Conservation (phyloP, 2,797 vertebrate genomes). For the Scomberomorus guttatus region DNA sequence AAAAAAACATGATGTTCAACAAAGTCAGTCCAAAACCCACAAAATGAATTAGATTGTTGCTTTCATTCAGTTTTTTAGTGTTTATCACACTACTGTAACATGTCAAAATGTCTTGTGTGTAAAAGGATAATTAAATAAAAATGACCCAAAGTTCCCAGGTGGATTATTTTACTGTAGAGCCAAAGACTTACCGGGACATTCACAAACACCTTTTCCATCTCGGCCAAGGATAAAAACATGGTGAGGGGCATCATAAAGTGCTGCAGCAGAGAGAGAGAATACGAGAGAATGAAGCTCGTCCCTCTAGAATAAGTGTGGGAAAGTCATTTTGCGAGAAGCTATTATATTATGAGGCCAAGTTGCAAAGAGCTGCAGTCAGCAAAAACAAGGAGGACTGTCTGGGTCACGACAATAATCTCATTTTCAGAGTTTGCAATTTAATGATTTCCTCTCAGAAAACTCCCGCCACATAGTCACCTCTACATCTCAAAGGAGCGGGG, state of each 20-base stretch:
- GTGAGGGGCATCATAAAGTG: slow-evolving; percentile 96
- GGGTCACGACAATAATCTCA: slow-evolving; percentile 77
- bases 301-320: slow-evolving; percentile 50
- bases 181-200: slow-evolving; percentile 93
- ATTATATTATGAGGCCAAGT: slow-evolving; percentile 59
- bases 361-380: slow-evolving; percentile 74
- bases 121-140: too few relatives aligned
- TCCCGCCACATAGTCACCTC: slow-evolving; percentile 54
- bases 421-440: slow-evolving; percentile 79
- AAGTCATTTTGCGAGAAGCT: slow-evolving; percentile 66
- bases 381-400: slow-evolving; percentile 70
- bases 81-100: too few relatives aligned
- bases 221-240: slow-evolving; percentile 88
- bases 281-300: slow-evolving; percentile 44
- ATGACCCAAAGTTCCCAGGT: neutral
- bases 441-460: slow-evolving; percentile 73
- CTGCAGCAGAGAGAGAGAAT: slow-evolving; percentile 80
- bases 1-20: too few relatives aligned
- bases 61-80: too few relatives aligned
- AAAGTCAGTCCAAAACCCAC: too few relatives aligned
- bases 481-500: slow-evolving; percentile 62
- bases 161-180: neutral
- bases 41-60: too few relatives aligned
- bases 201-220: slow-evolving; percentile 94
- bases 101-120: too few relatives aligned